These are phyloP conservation scores for Scaptomyza reducta DNA, from an alignment of 2,888 invertebrate genomes.

Conservation along the genomic window DNA sequence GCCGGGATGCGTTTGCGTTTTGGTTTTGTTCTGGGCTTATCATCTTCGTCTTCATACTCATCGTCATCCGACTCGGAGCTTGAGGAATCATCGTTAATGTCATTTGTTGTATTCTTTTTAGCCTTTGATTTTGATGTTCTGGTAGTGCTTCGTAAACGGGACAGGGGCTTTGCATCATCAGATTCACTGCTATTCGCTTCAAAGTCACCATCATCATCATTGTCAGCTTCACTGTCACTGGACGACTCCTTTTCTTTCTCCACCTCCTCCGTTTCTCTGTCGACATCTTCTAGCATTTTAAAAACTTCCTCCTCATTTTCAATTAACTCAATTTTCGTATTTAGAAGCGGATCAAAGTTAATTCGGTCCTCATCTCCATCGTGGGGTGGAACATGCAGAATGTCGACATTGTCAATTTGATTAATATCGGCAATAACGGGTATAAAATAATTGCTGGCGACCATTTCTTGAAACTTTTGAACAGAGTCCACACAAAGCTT, in stretches of 20 bases:
- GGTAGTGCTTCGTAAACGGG: conserved; percentile 35
- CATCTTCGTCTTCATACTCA: conserved; percentile 39
- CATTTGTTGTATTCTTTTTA: conserved; percentile 30
- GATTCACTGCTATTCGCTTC: conserved; percentile 69
- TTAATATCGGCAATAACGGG: conserved; percentile 55
- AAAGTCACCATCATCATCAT: conserved; percentile 69
- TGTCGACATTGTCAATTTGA: conserved; percentile 65
- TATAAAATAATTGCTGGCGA: conserved; percentile 56
- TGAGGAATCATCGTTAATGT: conserved; percentile 49
- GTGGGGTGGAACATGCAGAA: conserved; percentile 61
- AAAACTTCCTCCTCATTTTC: conserved; percentile 79
- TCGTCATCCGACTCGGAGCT: conserved; percentile 53
- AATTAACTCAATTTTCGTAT: conserved; percentile 71
- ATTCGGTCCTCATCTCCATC: conserved; percentile 71
- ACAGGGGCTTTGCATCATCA: conserved; percentile 73
- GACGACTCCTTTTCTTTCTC: conserved; percentile 44
- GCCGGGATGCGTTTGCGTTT: conserved; percentile 72
- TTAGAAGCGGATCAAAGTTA: conserved; percentile 49
- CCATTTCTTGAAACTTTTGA: conserved; percentile 74
- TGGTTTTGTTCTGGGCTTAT: conserved; percentile 44
- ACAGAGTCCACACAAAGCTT: conserved; percentile 77
- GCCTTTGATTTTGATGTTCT: conserved; percentile 45
- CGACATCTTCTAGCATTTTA: conserved; percentile 76
- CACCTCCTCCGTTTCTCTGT: conserved; percentile 67
- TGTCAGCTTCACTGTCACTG: conserved; percentile 61